phyloP scores from a whole-genome alignment of 1,140 invertebrate species.

The Arctopsyche grandis region DNA sequence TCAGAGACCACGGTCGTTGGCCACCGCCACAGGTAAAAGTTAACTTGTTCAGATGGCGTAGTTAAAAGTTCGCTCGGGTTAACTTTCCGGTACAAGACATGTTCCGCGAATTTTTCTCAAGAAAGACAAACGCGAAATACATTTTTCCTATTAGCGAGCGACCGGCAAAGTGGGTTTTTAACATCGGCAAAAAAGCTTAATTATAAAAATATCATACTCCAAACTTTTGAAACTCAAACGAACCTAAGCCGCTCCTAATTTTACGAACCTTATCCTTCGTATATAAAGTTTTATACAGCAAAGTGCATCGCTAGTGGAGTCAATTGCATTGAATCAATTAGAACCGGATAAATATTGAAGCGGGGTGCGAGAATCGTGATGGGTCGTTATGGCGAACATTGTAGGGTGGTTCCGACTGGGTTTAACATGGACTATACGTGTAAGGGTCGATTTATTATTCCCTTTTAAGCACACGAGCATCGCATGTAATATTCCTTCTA shows the following conservation, averaged over 20 bases:
- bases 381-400: too few relatives aligned
- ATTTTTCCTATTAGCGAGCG: conserved; percentile 13
- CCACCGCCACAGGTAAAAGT: conserved; percentile 36
- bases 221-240: too few relatives aligned
- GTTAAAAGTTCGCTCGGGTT: conserved; percentile 36
- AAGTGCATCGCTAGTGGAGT: too few relatives aligned
- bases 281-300: neutral
- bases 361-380: too few relatives aligned
- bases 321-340: too few relatives aligned
- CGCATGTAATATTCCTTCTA: conserved; percentile 52
- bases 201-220: neutral
- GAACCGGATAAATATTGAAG: too few relatives aligned
- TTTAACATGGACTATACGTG: too few relatives aligned
- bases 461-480: conserved; percentile 42
- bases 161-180: too few relatives aligned
- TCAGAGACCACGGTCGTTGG: conserved; percentile 23
- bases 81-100: conserved; percentile 8
- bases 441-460: conserved; percentile 52
- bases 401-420: too few relatives aligned
- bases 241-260: neutral
- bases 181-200: neutral
- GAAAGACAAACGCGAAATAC: conserved; percentile 36
- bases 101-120: conserved; percentile 26
- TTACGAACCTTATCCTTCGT: neutral
- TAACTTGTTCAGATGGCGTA: conserved; percentile 38